These are phyloP conservation scores for Helicoverpa zea DNA, from an alignment of 1,140 invertebrate genomes.

Conservation along the genomic window DNA sequence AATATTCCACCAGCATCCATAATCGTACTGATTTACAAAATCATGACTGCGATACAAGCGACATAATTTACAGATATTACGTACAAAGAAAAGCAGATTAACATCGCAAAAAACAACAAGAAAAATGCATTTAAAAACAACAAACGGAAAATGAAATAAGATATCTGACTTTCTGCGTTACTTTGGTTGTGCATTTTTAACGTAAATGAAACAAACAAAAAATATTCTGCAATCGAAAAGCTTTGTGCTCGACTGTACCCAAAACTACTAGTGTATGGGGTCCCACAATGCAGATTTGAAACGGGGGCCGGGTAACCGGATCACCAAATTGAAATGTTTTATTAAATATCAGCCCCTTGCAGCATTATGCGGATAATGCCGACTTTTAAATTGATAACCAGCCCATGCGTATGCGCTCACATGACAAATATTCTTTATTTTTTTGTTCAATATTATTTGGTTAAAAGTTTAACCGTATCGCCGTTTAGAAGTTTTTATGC, in stretches of 20 bases:
- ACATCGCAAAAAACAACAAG: constrained; percentile 27
- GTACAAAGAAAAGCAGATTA: constrained; percentile 29
- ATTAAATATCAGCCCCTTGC: constrained; percentile 77
- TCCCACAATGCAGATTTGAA: constrained; percentile 81
- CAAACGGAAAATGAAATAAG: constrained; percentile 40
- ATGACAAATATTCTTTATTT: constrained; percentile 75
- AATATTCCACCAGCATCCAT: neutral
- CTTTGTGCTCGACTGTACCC: constrained; percentile 67
- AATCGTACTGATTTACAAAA: constrained; percentile 1
- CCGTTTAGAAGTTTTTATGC: constrained; percentile 64
- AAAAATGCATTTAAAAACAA: constrained; percentile 31
- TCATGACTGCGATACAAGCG: neutral
- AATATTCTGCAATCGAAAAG: constrained; percentile 44
- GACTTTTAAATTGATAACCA: constrained; percentile 85
- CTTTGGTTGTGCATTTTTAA: constrained; percentile 29
- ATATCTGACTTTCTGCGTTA: constrained; percentile 33
- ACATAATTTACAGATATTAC: neutral
- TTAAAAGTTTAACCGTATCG: constrained; percentile 82
- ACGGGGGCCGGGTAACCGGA: constrained; percentile 80
- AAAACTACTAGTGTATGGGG: constrained; percentile 80
- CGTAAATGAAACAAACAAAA: constrained; percentile 34
- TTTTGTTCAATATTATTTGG: constrained; percentile 75
- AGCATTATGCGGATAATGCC: constrained; percentile 79
- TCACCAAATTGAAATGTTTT: constrained; percentile 86
- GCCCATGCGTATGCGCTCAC: constrained; percentile 70